Conservation (phyloP, 2,113 vertebrate species). For the Struthio camelus region DNA sequence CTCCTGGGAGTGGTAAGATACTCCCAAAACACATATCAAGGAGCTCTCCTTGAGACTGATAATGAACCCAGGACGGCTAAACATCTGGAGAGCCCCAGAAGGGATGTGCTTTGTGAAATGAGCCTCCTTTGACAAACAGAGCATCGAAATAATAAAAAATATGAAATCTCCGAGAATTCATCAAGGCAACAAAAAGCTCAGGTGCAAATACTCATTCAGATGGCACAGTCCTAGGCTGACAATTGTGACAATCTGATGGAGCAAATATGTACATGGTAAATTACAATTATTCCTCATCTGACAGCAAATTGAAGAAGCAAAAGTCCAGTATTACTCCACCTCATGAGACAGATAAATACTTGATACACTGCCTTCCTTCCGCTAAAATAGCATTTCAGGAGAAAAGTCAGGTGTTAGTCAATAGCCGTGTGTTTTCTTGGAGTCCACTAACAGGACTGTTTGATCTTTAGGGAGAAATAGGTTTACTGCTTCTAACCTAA, state of each 20-base stretch:
- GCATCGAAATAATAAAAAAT: background rate
- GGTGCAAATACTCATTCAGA: background rate
- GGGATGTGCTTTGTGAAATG: background rate
- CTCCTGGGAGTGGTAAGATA: background rate
- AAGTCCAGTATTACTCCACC: background rate
- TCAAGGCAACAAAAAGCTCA: background rate
- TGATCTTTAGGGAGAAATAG: background rate
- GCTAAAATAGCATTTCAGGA: background rate
- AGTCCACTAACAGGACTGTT: background rate
- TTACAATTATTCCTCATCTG: background rate
- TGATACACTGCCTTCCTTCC: too few relatives aligned
- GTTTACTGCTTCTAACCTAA: background rate
- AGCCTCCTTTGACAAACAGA: background rate
- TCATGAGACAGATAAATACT: too few relatives aligned
- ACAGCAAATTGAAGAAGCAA: background rate
- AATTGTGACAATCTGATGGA: background rate
- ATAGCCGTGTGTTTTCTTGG: background rate
- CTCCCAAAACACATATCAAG: background rate
- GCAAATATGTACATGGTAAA: background rate
- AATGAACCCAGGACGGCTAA: too few relatives aligned
- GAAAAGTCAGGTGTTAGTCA: background rate
- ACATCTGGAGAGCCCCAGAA: background rate
- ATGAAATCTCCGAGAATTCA: background rate
- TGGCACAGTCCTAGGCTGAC: background rate
- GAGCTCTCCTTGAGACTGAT: background rate